Percentiles rank a stretch among this genome's conserved stretches.
phyloP scores from a whole-genome alignment of 1,140 invertebrate species.

The Drosophila nasuta region DNA sequence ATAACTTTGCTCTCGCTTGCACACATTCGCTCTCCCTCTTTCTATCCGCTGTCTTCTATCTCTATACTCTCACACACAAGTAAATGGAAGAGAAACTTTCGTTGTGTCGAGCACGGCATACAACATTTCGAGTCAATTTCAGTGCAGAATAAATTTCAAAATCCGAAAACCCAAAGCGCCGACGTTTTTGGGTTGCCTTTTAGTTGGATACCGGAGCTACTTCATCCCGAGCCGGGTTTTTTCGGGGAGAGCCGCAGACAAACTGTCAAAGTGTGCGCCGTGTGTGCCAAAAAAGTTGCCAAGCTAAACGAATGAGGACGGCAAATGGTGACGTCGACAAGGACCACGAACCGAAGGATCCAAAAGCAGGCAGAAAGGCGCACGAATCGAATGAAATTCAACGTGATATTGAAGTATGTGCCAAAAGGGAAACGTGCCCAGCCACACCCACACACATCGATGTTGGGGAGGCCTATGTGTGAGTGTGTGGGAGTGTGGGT shows the following conservation, averaged over 20 bases:
- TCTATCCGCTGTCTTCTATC: background rate
- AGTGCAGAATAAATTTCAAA: slow-evolving; percentile 74
- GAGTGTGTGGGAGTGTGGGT: slow-evolving; percentile 10
- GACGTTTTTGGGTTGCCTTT: slow-evolving; percentile 68
- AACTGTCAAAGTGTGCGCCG: slow-evolving; percentile 73
- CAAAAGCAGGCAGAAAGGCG: slow-evolving; percentile 11
- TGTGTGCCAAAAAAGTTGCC: slow-evolving; percentile 76
- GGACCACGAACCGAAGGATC: slow-evolving; percentile 32
- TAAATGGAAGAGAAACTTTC: slow-evolving; percentile 46
- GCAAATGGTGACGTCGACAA: slow-evolving; percentile 59
- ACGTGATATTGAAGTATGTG: slow-evolving; percentile 82
- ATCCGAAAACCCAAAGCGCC: slow-evolving; percentile 74
- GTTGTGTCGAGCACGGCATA: slow-evolving; percentile 41
- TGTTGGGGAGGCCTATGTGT: slow-evolving; percentile 21
- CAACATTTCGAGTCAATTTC: slow-evolving; percentile 70
- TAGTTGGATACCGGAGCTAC: slow-evolving; percentile 19
- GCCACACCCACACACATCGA: slow-evolving; percentile 25
- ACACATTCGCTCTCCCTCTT: background rate
- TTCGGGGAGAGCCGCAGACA: slow-evolving; percentile 55
- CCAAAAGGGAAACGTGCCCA: slow-evolving; percentile 76
- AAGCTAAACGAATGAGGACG: slow-evolving; percentile 74
- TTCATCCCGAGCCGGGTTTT: slow-evolving; percentile 9
- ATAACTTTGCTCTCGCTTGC: slow-evolving; percentile 54
- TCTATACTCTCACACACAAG: slow-evolving; percentile 20
- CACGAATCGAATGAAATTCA: slow-evolving; percentile 78